Conservation (phyloP, 2,113 vertebrate genomes). For the Vanacampus margaritifer region DNA sequence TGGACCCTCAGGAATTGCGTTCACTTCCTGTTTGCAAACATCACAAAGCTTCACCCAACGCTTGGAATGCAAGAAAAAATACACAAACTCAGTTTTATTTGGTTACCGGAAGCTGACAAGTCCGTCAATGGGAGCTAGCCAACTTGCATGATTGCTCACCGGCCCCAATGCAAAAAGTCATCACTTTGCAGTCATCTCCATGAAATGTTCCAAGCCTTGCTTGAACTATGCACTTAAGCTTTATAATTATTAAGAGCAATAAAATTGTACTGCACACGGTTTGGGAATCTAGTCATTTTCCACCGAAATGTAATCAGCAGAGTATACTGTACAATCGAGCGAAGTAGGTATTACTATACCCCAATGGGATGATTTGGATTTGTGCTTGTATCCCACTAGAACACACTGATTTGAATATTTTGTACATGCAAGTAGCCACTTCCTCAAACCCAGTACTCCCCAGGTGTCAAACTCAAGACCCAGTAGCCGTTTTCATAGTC, state of each 20-base stretch:
- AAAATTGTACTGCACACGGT: background rate
- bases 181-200: background rate
- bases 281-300: background rate
- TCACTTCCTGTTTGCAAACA: background rate
- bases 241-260: background rate
- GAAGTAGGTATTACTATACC: too few relatives aligned
- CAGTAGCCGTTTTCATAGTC: too few relatives aligned
- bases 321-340: background rate
- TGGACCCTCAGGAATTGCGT: background rate
- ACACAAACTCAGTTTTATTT: background rate
- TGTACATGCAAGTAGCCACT: too few relatives aligned
- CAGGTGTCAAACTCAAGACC: too few relatives aligned
- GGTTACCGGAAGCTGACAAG: background rate
- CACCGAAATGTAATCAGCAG: background rate
- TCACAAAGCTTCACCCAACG: too few relatives aligned
- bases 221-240: background rate
- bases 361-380: too few relatives aligned
- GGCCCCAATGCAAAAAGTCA: background rate
- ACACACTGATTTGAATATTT: too few relatives aligned
- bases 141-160: background rate
- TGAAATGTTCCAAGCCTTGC: background rate
- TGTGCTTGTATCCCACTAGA: too few relatives aligned
- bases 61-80: background rate
- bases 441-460: too few relatives aligned
- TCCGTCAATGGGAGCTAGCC: too few relatives aligned